Base-by-base conservation (phyloP, 2,113 vertebrate species). In the Oplegnathus fasciatus region DNA sequence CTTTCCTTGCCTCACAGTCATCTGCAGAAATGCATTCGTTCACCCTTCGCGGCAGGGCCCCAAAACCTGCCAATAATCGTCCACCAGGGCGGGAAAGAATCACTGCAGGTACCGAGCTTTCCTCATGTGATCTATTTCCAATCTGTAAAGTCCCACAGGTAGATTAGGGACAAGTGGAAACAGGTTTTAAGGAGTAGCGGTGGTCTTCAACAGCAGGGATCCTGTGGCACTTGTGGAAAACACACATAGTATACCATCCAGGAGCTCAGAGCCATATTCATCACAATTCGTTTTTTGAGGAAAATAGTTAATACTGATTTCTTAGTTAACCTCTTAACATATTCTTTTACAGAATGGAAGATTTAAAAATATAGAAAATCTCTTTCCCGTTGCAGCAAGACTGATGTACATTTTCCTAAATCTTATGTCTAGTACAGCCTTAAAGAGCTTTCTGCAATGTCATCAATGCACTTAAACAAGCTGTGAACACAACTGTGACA, bases 11-110 rank as follows among this genome's bases (percentile, higher is more conserved):
- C 87, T 94, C 93, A 84, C 86, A 94, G 89, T 95, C 87, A 93
- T 92, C 85, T 95, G 88, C 75, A 89, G 91, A 95, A 95, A 94
- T 80, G 89, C 86, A 34, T 94, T 93, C 86, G 89, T 93, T 94
- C 92, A 37, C 78, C 86, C 84, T 92, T 94, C 52, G 70, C 54
- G 58, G 88, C 78, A 78, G 77, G 86, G 88, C 84, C 89, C 91
- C 90, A 87, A 88, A 90, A 87, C 68, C 89, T 94, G 83, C 87
- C 88, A 85, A 86, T 94, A 87, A 91, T 89, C 72, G 82, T 89
- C 85, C 86, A 80, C 46, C 32, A 9, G 52, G 75, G 78, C n/a
- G 17, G 82, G 86, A 81, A 89, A 83, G 81, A 92, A 94, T 88
- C 88, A 77, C 88, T 81, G 80, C 82, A 89, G 88, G 91, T 90